Evolutionary conservation across 2,888 invertebrate species (phyloP), one percentile per base, ranked within the genome.

Genomic region (Digitonthophagus gazella): DNA sequence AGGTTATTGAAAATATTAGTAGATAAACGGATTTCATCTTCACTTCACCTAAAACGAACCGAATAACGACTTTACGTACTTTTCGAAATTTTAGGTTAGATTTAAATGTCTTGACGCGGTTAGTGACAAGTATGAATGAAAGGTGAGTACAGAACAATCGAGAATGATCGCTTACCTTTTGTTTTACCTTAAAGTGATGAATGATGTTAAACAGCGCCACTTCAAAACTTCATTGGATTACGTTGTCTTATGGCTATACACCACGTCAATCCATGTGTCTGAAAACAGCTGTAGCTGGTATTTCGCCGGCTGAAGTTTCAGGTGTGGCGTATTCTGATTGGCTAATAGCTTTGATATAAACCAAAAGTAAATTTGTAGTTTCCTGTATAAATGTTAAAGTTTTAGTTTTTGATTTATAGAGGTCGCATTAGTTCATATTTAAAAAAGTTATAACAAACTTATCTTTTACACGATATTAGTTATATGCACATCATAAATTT

Each of bases 311-410:
- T 58, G 69, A 66, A 63, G 64, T 69, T 69, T 70, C 72, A 72
- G 72, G 72, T 73, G 73, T 73, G 73, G 73, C 73, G 72, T 61
- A 44, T 65, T 68, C 67, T 58, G 67, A 73, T 73, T 72, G 71
- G 73, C 69, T 64, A 20, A 15, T 15, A 65, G 14, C 11, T 15
- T 5, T 16, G 55, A 18, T 16, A 61, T 19, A 19, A 18, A 61
- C 61, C 61, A 44, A 44, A 44, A 44, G 6, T 44, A 5, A 44
- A 44, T 44, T n/a, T n/a, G n/a, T n/a, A n/a, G n/a, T n/a, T n/a
- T n/a, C n/a, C n/a, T n/a, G n/a, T n/a, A n/a, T 4, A 57, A 57
- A 57, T 57, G 57, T 5, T 57, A n/a, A n/a, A n/a, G n/a, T n/a
- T n/a, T n/a, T n/a, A n/a, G n/a, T n/a, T n/a, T n/a, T n/a, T n/a